Percentiles rank a stretch among this genome's conserved stretches.
Conservation (phyloP, 2,113 vertebrate genomes). For the Castor canadensis region DNA sequence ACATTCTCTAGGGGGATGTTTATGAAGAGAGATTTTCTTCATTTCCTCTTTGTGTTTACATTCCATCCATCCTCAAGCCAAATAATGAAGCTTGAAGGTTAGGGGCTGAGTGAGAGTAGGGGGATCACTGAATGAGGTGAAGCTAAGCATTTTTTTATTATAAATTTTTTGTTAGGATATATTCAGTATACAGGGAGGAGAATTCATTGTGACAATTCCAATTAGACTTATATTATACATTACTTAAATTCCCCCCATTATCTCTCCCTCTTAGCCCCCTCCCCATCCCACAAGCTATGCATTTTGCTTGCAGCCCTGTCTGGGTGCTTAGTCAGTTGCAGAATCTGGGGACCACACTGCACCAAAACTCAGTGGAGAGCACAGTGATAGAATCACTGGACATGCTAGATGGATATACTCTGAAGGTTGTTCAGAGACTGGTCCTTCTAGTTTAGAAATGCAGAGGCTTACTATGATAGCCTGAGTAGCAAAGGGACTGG, state of each 20-base stretch:
- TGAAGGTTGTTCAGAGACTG: background rate
- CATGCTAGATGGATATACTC: background rate
- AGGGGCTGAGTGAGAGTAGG: background rate
- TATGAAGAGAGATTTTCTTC: background rate
- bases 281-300: too few relatives aligned
- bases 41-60: background rate
- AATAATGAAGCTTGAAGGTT: background rate
- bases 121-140: background rate
- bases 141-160: background rate
- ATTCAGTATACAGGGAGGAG: too few relatives aligned
- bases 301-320: background rate
- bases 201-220: too few relatives aligned
- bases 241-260: too few relatives aligned
- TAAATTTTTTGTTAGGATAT: too few relatives aligned
- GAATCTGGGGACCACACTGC: background rate
- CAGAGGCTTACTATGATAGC: background rate
- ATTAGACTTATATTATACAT: too few relatives aligned
- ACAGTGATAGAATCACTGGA: background rate
- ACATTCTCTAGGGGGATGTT: background rate
- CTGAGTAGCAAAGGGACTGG: background rate
- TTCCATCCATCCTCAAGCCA: background rate
- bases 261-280: too few relatives aligned
- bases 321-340: background rate
- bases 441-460: background rate
- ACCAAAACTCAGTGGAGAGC: background rate